phyloP scores from a whole-genome alignment of 2,888 invertebrate genomes.

The Helleia helle region DNA sequence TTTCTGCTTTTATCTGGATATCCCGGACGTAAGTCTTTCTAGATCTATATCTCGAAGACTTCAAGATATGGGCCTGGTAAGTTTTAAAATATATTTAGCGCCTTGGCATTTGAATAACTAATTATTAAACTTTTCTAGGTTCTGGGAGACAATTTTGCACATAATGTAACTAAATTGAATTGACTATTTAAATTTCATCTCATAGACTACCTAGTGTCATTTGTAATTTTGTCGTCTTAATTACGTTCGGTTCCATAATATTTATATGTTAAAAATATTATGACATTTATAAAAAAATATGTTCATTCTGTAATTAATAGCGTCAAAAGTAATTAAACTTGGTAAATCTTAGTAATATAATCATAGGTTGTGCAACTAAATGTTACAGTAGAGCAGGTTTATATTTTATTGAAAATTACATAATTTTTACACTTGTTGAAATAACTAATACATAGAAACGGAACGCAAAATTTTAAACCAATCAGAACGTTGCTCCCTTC shows the following conservation, averaged over 20 bases:
- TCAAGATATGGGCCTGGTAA: conserved; percentile 82
- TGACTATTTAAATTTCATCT: conserved; percentile 5
- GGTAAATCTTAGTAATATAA: too few species aligned
- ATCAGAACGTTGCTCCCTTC: conserved; percentile 42
- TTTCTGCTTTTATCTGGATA: conserved; percentile 84
- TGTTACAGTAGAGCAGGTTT: background rate
- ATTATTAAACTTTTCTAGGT: background rate
- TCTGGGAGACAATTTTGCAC: conserved; percentile 14
- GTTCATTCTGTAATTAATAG: too few species aligned
- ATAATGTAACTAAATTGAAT: conserved; percentile 12
- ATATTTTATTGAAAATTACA: background rate
- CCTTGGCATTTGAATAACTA: background rate
- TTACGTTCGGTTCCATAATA: conserved; percentile 37
- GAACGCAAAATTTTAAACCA: conserved; percentile 43
- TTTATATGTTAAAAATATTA: too few species aligned
- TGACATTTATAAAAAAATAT: too few species aligned
- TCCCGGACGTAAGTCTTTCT: conserved; percentile 79
- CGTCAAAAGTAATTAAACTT: background rate
- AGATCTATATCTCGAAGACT: conserved; percentile 79
- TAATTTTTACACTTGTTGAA: background rate
- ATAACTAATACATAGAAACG: conserved; percentile 24
- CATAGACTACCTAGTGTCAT: conserved; percentile 14
- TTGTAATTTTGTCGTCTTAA: conserved; percentile 34
- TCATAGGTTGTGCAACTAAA: too few species aligned
- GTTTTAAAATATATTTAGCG: conserved; percentile 33